These are phyloP conservation scores for Enteromius radiatus DNA, from an alignment of 2,797 vertebrate genomes.

Conservation along the genomic window DNA sequence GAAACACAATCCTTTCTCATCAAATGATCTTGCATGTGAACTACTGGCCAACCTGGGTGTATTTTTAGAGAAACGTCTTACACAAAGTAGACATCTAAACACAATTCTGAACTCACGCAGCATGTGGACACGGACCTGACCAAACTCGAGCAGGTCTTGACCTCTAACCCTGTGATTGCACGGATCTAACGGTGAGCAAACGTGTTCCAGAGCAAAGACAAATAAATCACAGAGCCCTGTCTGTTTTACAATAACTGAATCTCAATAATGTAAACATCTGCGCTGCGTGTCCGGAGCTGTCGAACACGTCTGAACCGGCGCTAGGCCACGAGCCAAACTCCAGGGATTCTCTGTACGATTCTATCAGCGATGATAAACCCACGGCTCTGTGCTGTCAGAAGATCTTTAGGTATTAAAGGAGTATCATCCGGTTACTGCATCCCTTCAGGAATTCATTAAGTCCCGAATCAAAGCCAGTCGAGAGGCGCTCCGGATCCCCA, in stretches of 20 bases:
- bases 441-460: conserved; percentile 77
- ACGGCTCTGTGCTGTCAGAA: conserved; percentile 51
- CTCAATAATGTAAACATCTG: conserved; percentile 38
- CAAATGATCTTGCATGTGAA: neutral
- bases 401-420: conserved; percentile 47
- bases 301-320: conserved; percentile 15
- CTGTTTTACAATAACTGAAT: conserved; percentile 38
- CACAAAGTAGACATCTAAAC: neutral
- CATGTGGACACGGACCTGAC: conserved; percentile 20
- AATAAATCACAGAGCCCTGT: conserved; percentile 27
- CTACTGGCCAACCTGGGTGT: neutral
- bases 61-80: neutral
- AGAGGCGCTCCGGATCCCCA: conserved; percentile 56
- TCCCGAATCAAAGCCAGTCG: conserved; percentile 71
- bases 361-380: conserved; percentile 44
- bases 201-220: conserved; percentile 14
- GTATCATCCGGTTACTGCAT: conserved; percentile 54
- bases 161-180: conserved; percentile 59
- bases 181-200: conserved; percentile 48
- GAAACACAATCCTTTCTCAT: neutral
- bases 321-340: conserved; percentile 8
- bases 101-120: neutral
- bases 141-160: conserved; percentile 47
- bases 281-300: conserved; percentile 22
- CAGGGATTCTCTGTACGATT: conserved; percentile 17